These are phyloP conservation scores for Vanacampus margaritifer DNA, from an alignment of 2,113 vertebrate species.

Conservation along the genomic window DNA sequence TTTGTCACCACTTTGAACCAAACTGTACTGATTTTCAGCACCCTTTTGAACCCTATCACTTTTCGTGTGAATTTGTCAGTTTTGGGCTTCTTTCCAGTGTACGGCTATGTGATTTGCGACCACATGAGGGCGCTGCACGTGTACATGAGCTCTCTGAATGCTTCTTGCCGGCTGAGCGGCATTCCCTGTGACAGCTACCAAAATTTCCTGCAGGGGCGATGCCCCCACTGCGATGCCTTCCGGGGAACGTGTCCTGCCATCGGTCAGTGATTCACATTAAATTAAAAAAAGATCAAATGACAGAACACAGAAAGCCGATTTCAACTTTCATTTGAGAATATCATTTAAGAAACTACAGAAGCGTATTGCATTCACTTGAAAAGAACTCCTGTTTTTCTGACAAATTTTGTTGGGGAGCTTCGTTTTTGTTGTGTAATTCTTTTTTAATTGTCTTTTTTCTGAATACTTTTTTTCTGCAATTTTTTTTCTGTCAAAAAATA, in stretches of 20 bases:
- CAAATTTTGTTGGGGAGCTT: no score
- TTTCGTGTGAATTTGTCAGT: conserved; percentile 57
- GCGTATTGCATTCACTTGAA: no score
- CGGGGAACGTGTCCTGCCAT: conserved; percentile 81
- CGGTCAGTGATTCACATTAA: conserved; percentile 65
- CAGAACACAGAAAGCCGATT: no score
- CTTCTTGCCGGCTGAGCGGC: conserved; percentile 75
- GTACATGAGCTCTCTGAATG: conserved; percentile 83
- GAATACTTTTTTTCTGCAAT: no score
- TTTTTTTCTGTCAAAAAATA: no score
- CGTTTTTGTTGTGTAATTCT: no score
- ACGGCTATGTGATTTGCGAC: conserved; percentile 88
- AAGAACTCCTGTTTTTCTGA: no score
- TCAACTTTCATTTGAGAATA: no score
- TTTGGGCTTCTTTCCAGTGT: conserved; percentile 77
- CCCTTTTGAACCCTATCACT: neutral
- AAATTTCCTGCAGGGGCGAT: conserved; percentile 79
- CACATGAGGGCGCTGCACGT: conserved; percentile 92
- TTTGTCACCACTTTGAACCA: no score
- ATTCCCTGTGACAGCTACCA: conserved; percentile 84
- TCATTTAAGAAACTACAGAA: no score
- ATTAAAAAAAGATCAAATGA: neutral
- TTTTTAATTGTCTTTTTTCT: no score
- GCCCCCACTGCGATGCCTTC: conserved; percentile 77
- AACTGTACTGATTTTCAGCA: neutral